These are phyloP conservation scores for Atherinosoma microstoma DNA, from an alignment of 2,797 vertebrate species.

Conservation along the genomic window DNA sequence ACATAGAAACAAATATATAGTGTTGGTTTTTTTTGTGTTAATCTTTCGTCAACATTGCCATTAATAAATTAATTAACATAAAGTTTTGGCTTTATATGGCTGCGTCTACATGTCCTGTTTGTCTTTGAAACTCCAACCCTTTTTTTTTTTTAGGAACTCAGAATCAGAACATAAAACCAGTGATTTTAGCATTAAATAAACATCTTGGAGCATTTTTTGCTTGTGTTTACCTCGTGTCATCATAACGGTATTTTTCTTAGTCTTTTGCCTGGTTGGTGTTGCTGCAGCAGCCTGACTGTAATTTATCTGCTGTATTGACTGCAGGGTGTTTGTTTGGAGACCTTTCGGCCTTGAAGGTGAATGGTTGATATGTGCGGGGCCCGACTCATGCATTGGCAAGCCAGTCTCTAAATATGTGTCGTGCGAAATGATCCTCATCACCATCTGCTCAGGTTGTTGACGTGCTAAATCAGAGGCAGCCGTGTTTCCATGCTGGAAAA, in stretches of 20 bases:
- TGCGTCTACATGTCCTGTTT: not conserved
- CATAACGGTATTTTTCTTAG: not conserved
- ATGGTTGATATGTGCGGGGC: slow-evolving; percentile 11
- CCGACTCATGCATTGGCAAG: slow-evolving; percentile 29
- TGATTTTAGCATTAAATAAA: too few species aligned
- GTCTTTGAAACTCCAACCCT: not conserved
- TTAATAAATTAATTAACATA: not conserved
- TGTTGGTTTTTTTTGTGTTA: not conserved
- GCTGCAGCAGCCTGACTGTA: not conserved
- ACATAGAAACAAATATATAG: not conserved
- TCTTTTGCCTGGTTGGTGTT: not conserved
- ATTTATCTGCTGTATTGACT: slow-evolving; percentile 26
- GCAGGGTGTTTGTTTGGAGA: slow-evolving; percentile 28
- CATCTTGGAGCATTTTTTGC: too few species aligned
- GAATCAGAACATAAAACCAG: too few species aligned
- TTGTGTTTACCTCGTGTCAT: too few species aligned
- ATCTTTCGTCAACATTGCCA: too few species aligned
- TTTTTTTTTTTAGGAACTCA: too few species aligned
- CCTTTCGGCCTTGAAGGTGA: slow-evolving; percentile 24
- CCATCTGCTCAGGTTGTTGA: slow-evolving; percentile 37
- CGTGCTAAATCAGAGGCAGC: not conserved
- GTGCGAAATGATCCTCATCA: slow-evolving; percentile 33
- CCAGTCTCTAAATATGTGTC: slow-evolving; percentile 29
- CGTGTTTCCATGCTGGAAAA: slow-evolving; percentile 13
- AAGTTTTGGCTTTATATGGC: not conserved